phyloP scores from a whole-genome alignment of 2,113 vertebrate genomes.

The Poeciliopsis prolifica region DNA sequence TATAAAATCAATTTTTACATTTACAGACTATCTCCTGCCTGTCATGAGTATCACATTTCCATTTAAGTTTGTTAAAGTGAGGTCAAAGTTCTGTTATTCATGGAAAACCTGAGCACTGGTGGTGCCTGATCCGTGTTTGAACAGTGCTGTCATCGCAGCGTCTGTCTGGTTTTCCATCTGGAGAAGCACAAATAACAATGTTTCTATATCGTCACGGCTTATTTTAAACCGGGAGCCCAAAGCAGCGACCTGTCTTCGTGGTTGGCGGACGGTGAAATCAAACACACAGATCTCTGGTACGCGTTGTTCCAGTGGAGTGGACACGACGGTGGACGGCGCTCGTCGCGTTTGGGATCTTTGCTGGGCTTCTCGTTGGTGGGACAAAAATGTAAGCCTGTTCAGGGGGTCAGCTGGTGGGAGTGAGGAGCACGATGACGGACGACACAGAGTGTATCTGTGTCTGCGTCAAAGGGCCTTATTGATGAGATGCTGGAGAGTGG shows the following conservation, averaged over 20 bases:
- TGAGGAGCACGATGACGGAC: slow-evolving; percentile 29
- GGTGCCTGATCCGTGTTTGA: slow-evolving; percentile 59
- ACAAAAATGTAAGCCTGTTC: not conserved
- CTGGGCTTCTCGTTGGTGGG: slow-evolving; percentile 24
- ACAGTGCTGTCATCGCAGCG: slow-evolving; percentile 39
- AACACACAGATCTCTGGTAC: not conserved
- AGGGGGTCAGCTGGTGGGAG: slow-evolving; percentile 43
- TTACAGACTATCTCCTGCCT: slow-evolving; percentile 9
- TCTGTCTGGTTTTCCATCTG: slow-evolving; percentile 56
- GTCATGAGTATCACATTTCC: slow-evolving; percentile 22
- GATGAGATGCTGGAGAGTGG: slow-evolving; percentile 38
- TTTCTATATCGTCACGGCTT: slow-evolving; percentile 20
- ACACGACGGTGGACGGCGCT: not conserved
- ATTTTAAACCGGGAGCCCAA: not conserved
- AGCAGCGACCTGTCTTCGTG: not conserved
- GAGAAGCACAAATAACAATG: slow-evolving; percentile 37
- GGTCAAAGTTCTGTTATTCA: slow-evolving; percentile 11
- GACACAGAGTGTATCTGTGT: slow-evolving; percentile 40
- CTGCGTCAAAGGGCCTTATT: slow-evolving; percentile 56
- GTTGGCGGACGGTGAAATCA: not conserved
- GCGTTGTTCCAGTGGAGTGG: not conserved
- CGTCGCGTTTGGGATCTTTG: slow-evolving; percentile 2
- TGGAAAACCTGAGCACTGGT: slow-evolving; percentile 53
- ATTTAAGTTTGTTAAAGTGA: slow-evolving; percentile 15
- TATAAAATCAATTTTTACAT: slow-evolving; percentile 7